Conservation (phyloP, 2,113 vertebrate species). For the Psophia crepitans region DNA sequence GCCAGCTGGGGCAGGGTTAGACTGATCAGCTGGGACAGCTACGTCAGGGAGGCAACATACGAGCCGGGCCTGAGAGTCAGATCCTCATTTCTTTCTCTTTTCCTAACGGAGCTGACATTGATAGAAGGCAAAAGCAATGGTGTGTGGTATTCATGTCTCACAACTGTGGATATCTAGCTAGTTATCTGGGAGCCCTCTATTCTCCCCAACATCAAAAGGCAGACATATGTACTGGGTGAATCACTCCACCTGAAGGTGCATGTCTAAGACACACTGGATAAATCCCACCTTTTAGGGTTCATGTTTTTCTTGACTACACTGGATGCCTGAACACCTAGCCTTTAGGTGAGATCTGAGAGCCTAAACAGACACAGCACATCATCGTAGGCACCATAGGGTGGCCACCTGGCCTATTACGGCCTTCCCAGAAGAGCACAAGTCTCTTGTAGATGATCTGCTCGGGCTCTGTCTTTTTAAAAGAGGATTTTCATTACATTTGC, state of each 20-base stretch:
- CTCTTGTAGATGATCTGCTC: background rate
- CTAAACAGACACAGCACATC: background rate
- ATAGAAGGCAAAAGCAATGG: background rate
- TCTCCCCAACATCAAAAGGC: background rate
- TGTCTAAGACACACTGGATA: background rate
- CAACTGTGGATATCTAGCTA: background rate
- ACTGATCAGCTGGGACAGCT: background rate
- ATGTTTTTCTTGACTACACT: background rate
- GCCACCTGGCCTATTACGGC: background rate
- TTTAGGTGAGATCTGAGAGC: background rate
- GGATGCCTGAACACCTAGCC: background rate
- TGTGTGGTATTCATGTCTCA: background rate
- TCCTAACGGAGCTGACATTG: background rate
- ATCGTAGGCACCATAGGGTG: rapidly evolving
- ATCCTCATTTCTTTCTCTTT: background rate
- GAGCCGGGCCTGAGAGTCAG: background rate
- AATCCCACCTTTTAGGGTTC: background rate
- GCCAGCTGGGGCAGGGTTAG: background rate
- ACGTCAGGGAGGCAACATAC: background rate
- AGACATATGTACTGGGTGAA: background rate
- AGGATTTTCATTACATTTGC: background rate
- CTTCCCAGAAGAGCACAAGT: background rate
- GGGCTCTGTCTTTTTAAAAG: background rate
- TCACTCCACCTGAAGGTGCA: background rate
- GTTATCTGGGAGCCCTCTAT: background rate